Conservation (phyloP, 1,140 invertebrate genomes). For the Oreohelix idahoensis region DNA sequence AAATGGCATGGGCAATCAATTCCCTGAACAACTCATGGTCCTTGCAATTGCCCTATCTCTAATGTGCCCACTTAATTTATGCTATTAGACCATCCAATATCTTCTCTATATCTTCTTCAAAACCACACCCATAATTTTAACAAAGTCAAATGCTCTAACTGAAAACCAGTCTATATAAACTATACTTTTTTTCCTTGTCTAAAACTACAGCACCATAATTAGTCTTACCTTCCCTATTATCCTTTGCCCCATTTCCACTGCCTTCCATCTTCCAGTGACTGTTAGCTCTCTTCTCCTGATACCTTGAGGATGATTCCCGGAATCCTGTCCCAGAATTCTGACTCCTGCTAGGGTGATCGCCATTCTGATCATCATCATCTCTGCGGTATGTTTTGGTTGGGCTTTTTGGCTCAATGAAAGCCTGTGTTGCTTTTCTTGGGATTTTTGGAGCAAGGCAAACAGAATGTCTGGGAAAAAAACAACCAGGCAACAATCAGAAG, state of each 20-base stretch:
- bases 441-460: constrained; percentile 43
- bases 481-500: too few relatives aligned
- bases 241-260: constrained; percentile 14
- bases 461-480: constrained; percentile 45
- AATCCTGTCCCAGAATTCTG: neutral
- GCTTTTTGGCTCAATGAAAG: constrained; percentile 52
- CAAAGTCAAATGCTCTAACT: too few relatives aligned
- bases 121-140: too few relatives aligned
- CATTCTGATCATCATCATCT: constrained; percentile 32
- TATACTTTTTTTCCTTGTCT: too few relatives aligned
- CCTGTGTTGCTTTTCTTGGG: constrained; percentile 47
- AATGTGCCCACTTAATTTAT: too few relatives aligned
- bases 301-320: neutral
- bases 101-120: too few relatives aligned
- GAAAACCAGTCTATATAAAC: too few relatives aligned
- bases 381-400: neutral
- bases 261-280: constrained; percentile 12
- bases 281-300: constrained; percentile 15
- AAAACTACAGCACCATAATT: too few relatives aligned
- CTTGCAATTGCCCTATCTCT: too few relatives aligned
- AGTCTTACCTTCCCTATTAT: constrained; percentile 5
- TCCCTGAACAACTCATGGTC: too few relatives aligned
- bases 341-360: neutral
- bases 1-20: too few relatives aligned
- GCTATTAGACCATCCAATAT: too few relatives aligned